These are phyloP conservation scores for Gambusia holbrooki DNA, from an alignment of 2,113 vertebrate genomes.

Conservation along the genomic window DNA sequence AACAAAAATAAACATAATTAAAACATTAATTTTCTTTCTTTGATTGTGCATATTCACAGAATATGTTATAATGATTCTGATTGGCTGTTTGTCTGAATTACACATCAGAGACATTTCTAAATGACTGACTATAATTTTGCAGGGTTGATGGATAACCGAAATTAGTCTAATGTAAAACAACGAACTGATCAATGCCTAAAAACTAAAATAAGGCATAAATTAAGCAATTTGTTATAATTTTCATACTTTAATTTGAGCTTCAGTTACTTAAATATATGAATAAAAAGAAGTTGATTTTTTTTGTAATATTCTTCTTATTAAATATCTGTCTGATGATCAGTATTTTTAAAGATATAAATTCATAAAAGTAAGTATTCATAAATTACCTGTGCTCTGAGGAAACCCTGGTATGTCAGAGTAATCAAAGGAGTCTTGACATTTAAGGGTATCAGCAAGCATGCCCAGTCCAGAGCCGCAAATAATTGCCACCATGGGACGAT, in stretches of 20 bases:
- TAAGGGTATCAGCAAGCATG: constrained; percentile 79
- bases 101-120: too few relatives aligned
- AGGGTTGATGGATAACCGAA: too few relatives aligned
- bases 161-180: too few relatives aligned
- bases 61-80: too few relatives aligned
- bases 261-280: not conserved
- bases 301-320: not conserved
- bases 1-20: constrained; percentile 26
- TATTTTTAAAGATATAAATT: not conserved
- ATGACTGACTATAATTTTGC: too few relatives aligned
- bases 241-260: not conserved
- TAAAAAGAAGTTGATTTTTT: not conserved
- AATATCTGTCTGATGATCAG: not conserved
- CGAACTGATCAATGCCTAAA: too few relatives aligned
- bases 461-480: constrained; percentile 85
- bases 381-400: constrained; percentile 83
- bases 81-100: too few relatives aligned
- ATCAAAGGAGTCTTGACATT: constrained; percentile 75
- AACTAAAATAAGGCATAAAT: too few relatives aligned
- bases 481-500: constrained; percentile 82
- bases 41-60: not conserved
- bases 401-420: constrained; percentile 84
- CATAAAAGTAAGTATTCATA: not conserved
- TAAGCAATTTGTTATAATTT: too few relatives aligned
- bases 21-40: not conserved